These are phyloP conservation scores for Drosophila albomicans DNA, from an alignment of 1,140 invertebrate genomes.

Conservation along the genomic window DNA sequence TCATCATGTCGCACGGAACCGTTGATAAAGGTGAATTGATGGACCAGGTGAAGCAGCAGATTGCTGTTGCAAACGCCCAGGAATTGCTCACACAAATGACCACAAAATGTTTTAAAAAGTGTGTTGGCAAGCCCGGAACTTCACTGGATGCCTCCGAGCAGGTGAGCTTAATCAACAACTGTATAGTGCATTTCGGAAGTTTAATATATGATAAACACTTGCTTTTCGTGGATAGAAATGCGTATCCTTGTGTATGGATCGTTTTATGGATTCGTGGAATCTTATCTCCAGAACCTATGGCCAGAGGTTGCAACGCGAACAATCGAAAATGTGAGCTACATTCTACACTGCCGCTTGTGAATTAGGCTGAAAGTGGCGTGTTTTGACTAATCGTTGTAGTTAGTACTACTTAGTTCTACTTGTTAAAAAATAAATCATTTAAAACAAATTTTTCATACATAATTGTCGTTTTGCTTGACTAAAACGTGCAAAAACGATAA, in stretches of 20 bases:
- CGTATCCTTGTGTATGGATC: conserved; percentile 98
- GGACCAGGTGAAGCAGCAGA: conserved; percentile 98
- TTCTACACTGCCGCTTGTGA: conserved; percentile 6
- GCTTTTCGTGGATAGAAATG: conserved; percentile 90
- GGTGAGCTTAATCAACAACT: conserved; percentile 84
- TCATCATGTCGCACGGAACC: conserved; percentile 56
- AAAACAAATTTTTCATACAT: conserved; percentile 44
- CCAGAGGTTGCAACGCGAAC: conserved; percentile 91
- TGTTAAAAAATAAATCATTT: conserved; percentile 41
- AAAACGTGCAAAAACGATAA: conserved; percentile 34
- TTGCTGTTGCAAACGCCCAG: conserved; percentile 97
- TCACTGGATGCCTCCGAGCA: conserved; percentile 96
- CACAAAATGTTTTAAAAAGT: conserved; percentile 98
- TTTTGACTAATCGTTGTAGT: conserved; percentile 47
- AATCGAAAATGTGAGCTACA: conserved; percentile 63
- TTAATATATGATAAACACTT: conserved; percentile 3
- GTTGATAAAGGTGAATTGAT: conserved; percentile 95
- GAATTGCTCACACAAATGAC: conserved; percentile 97
- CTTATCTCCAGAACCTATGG: conserved; percentile 94
- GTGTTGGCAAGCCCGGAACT: conserved; percentile 95
- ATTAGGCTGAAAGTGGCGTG: conserved; percentile 6
- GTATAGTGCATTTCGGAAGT: background rate
- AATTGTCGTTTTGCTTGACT: conserved; percentile 7
- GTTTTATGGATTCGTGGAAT: conserved; percentile 98
- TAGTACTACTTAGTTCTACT: conserved; percentile 43